phyloP scores from a whole-genome alignment of 2,888 invertebrate species.

The Theretra japonica region DNA sequence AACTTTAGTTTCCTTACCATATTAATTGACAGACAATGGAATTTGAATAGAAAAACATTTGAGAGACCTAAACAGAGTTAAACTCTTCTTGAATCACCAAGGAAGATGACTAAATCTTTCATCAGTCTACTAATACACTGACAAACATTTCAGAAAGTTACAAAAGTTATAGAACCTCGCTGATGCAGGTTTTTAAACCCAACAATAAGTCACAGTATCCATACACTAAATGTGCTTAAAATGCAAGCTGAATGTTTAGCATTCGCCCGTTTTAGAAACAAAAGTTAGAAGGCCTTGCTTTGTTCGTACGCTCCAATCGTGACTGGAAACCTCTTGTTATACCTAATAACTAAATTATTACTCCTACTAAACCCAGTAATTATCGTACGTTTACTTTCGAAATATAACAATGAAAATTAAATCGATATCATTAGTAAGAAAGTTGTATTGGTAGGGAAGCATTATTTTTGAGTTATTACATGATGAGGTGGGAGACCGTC shows the following conservation, averaged over 20 bases:
- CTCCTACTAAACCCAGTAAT: background rate
- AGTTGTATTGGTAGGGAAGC: background rate
- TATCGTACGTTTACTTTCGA: constrained; percentile 19
- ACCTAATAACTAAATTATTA: constrained; percentile 23
- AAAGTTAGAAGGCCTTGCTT: constrained; percentile 25
- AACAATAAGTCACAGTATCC: background rate
- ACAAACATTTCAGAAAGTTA: too few species aligned
- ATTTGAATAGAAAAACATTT: too few species aligned
- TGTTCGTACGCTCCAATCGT: constrained; percentile 22
- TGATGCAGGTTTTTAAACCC: too few species aligned
- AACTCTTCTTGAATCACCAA: too few species aligned
- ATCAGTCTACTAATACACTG: too few species aligned
- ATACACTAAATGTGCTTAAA: background rate
- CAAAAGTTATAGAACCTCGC: too few species aligned
- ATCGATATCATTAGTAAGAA: background rate
- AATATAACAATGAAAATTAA: background rate
- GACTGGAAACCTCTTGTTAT: constrained; percentile 21
- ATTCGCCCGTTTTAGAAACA: constrained; percentile 1
- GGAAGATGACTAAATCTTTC: too few species aligned
- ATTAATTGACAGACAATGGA: too few species aligned
- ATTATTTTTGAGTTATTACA: background rate
- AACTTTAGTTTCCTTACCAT: too few species aligned
- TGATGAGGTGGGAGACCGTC: background rate
- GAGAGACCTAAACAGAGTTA: too few species aligned
- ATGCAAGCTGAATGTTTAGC: background rate